Conservation (phyloP, 2,797 vertebrate genomes). For the Hephaestus fuliginosus region DNA sequence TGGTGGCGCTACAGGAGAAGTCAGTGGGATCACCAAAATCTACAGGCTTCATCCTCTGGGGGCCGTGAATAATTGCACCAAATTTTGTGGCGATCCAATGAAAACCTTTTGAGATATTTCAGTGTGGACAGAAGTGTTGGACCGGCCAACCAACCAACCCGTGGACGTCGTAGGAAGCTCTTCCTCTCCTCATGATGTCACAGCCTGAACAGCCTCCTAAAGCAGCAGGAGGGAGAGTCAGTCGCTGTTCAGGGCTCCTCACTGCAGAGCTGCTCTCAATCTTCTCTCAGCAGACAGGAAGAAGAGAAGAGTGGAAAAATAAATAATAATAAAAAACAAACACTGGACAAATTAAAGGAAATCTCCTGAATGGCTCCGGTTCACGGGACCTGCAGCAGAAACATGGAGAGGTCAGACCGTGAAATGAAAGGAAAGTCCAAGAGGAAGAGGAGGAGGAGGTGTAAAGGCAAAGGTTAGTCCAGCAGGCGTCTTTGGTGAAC, state of each 20-base stretch:
- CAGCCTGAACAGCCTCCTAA: constrained; percentile 46
- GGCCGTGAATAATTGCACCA: no score
- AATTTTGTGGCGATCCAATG: no score
- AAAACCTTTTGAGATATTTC: no score
- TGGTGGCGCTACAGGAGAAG: no score
- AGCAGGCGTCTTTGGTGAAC: background rate
- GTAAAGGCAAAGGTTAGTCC: constrained; percentile 88
- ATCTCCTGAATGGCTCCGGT: constrained; percentile 82
- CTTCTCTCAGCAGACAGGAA: constrained; percentile 11
- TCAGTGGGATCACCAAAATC: no score
- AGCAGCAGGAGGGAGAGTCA: constrained; percentile 44
- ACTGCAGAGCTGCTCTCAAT: constrained; percentile 52
- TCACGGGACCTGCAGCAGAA: constrained; percentile 80
- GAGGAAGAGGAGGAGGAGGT: constrained; percentile 83
- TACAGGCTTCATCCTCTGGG: no score
- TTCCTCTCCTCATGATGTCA: constrained; percentile 69
- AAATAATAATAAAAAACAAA: background rate
- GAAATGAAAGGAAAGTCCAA: constrained; percentile 87
- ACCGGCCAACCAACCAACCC: no score
- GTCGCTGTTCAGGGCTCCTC: constrained; percentile 33
- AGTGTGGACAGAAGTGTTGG: no score
- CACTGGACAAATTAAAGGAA: background rate
- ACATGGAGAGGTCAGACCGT: constrained; percentile 79
- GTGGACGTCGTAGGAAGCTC: background rate
- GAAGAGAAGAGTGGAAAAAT: background rate